Evolutionary conservation across 2,113 vertebrate species (phyloP), one percentile per base, ranked within the genome.

Genomic region (Gobius niger): DNA sequence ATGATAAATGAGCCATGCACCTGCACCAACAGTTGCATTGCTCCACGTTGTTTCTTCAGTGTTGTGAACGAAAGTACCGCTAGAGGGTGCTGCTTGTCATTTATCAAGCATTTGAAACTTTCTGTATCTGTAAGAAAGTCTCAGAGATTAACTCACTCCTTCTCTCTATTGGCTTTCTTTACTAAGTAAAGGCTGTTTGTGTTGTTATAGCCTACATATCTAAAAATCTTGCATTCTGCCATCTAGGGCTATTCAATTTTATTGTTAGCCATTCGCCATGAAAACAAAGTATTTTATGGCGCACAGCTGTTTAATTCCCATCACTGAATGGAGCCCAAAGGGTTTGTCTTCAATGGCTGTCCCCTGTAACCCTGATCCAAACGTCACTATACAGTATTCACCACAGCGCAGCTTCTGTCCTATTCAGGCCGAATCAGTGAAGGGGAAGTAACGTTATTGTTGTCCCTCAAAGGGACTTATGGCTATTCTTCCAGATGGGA

Each of bases 391-490:
- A 85, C 86, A 75, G 73, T 83, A 59, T 13, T 61, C 62, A 15
- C 41, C 65, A 42, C 10, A 44, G 49, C 64, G 47, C 52, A 62
- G 40, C 54, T 63, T 65, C 69, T 80, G 52, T 63, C 19, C 9
- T 40, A 63, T 67, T 72, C 62, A 78, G 34, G 47, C 47, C 40
- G 70, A 69, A 1, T 56, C 77, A 78, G 46, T 77, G 82, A 64
- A 85, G 87, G 46, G 75, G 61, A 41, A 83, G 54, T 90, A 76
- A 89, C 68, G 44, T 65, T 34, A 82, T 87, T 88, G 83, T 85
- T 87, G 76, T 71, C 62, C 14, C 50, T 82, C 66, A 18, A 47
- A 47, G 53, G 67, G 60, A 34, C 60, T 70, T 56, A 63, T 16
- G 47, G 71, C 56, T 61, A 47, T 63, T 62, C 52, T 64, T 0